These are phyloP conservation scores for Zaprionus capensis DNA, from an alignment of 1,140 invertebrate genomes.

Conservation along the genomic window DNA sequence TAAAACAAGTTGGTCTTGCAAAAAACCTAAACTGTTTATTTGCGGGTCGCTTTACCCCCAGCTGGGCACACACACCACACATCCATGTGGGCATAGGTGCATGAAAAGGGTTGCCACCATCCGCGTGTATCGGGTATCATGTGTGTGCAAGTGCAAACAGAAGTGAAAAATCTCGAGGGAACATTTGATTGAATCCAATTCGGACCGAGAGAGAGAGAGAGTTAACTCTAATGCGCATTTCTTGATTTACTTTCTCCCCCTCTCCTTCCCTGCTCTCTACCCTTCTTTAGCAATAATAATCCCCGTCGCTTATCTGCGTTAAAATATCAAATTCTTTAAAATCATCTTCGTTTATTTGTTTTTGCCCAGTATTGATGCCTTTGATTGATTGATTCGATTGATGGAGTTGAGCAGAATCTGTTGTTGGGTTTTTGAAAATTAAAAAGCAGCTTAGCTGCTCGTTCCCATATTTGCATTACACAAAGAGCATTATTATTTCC, in stretches of 20 bases:
- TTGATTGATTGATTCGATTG: conserved; percentile 78
- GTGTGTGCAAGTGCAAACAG: conserved; percentile 67
- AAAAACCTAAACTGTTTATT: conserved; percentile 73
- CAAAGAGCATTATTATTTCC: conserved; percentile 64
- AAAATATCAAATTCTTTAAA: conserved; percentile 77
- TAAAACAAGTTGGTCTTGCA: conserved; percentile 41
- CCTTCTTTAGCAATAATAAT: conserved; percentile 24
- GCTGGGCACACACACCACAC: conserved; percentile 53
- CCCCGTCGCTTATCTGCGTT: conserved; percentile 64
- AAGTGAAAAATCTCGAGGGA: conserved; percentile 75
- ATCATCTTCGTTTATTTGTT: conserved; percentile 74
- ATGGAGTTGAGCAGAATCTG: conserved; percentile 53
- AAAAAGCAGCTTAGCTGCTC: conserved; percentile 70
- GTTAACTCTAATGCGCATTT: conserved; percentile 77
- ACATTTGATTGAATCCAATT: conserved; percentile 79
- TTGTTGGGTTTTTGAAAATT: conserved; percentile 68
- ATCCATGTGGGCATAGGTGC: background rate
- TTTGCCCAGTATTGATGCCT: conserved; percentile 37
- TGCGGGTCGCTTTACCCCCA: conserved; percentile 76
- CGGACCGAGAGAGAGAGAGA: conserved; percentile 17
- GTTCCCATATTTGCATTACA: conserved; percentile 58
- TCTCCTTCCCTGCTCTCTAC: background rate
- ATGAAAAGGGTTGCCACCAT: conserved; percentile 61
- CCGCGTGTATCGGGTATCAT: conserved; percentile 56
- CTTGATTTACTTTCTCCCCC: conserved; percentile 31